These are phyloP conservation scores for Conistra vaccinii DNA, from an alignment of 2,888 invertebrate genomes.

Conservation along the genomic window DNA sequence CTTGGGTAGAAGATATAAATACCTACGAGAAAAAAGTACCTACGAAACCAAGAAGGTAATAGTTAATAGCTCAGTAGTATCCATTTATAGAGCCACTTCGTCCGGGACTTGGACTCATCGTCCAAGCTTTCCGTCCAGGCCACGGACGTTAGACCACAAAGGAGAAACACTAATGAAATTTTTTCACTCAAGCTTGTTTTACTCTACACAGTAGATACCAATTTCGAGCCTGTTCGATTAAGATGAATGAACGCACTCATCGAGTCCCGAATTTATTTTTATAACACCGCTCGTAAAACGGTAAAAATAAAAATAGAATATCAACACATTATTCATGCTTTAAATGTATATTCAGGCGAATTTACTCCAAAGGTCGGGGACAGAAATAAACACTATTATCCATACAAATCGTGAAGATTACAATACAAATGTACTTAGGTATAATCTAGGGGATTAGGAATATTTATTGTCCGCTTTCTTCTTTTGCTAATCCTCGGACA, in stretches of 20 bases:
- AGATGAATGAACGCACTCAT: constrained; percentile 11
- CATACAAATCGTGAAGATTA: constrained; percentile 62
- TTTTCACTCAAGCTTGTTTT: background rate
- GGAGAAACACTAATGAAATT: background rate
- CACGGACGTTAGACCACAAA: background rate
- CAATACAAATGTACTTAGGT: constrained; percentile 67
- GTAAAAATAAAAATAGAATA: constrained; percentile 10
- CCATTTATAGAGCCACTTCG: background rate
- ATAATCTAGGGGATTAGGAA: constrained; percentile 76
- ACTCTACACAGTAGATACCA: too few species aligned
- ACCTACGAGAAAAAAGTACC: too few species aligned
- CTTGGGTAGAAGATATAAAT: background rate
- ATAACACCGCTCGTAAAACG: constrained; percentile 2
- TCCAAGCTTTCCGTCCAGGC: background rate
- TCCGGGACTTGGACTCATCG: background rate
- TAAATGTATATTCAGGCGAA: constrained; percentile 36
- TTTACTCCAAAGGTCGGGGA: constrained; percentile 45
- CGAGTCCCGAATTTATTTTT: constrained; percentile 6
- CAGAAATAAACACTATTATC: constrained; percentile 61
- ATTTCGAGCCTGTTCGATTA: background rate
- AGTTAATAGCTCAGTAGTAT: too few species aligned
- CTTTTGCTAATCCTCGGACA: constrained; percentile 73
- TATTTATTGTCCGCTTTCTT: constrained; percentile 79
- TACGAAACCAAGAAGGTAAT: background rate
- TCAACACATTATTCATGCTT: constrained; percentile 33